These are phyloP conservation scores for Asarcornis scutulata DNA, from an alignment of 2,113 vertebrate genomes.

Conservation along the genomic window DNA sequence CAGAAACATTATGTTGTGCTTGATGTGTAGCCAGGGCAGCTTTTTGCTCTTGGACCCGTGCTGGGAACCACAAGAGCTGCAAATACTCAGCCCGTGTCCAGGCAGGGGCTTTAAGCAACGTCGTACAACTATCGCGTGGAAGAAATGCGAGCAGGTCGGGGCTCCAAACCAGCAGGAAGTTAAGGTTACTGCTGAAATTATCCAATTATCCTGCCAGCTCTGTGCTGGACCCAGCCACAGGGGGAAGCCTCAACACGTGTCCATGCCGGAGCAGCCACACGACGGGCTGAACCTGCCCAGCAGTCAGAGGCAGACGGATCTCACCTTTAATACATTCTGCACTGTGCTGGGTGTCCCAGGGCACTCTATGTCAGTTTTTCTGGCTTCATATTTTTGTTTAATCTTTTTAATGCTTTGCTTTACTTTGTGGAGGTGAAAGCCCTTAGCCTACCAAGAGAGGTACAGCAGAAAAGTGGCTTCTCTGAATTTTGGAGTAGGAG, in stretches of 20 bases:
- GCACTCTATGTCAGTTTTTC: accelerated
- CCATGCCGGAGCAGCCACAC: not conserved
- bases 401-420: not conserved
- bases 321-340: not conserved
- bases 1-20: constrained; percentile 75
- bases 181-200: too few species aligned
- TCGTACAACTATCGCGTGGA: not conserved
- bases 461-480: not conserved
- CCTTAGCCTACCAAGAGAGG: accelerated
- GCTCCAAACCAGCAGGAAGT: not conserved
- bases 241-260: not conserved
- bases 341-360: not conserved
- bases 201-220: not conserved
- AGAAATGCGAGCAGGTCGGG: not conserved
- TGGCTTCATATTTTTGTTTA: not conserved
- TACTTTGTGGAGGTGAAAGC: not conserved
- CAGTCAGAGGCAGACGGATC: not conserved
- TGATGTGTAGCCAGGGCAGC: constrained; percentile 14
- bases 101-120: not conserved
- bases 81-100: not conserved
- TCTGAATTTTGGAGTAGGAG: not conserved
- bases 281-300: not conserved
- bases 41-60: not conserved
- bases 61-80: not conserved
- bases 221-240: not conserved